Base-by-base conservation (phyloP, 2,888 invertebrate genomes). In the Neocrepidodera transversa region DNA sequence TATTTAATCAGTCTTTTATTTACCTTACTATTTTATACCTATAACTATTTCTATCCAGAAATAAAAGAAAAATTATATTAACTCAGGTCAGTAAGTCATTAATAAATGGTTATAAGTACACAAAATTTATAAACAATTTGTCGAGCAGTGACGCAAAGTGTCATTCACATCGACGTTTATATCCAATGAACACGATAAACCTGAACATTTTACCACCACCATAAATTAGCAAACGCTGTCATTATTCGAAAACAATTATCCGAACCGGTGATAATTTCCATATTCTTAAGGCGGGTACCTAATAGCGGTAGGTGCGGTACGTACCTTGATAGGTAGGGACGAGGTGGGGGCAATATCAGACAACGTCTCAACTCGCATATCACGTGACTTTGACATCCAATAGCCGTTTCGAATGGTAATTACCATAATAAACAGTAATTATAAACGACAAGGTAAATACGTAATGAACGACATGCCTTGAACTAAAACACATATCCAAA, bases 341-440 rank as follows among this genome's bases (percentile, higher is more conserved):
- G 47, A 28, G 52, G 45, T 18, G 45, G 48, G 51, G 50, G 30
- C 32, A 38, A 16, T 3, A 47, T 18, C 6, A 20, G 49, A 28
- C 28, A 16, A 40, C 60, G 60, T 58, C 58, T 60, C 63, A 57
- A 62, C 63, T 69, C 69, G 68, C 71, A 72, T 71, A 73, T 75
- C 75, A 76, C 70, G 70, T 69, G 74, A 71, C 70, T 69, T 69
- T 71, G 74, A 74, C 74, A 74, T 71, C 73, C 72, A 75, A 75
- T 74, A 72, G 71, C 73, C 68, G 68, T 70, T 71, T 66, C 64
- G 63, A 65, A 60, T 49, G 65, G 71, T 76, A 78, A 78, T 78
- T 76, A 76, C 76, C 74, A 74, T 74, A 75, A 77, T 78, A 78
- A 77, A 77, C 76, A 72, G 75, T 77, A 78, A 78, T 78, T 78